A percentile compares a stretch with the other conserved stretches of the same genome.
Evolutionary conservation across 2,888 invertebrate species (phyloP).

Genomic region (Nephrocerus scutellatus): DNA sequence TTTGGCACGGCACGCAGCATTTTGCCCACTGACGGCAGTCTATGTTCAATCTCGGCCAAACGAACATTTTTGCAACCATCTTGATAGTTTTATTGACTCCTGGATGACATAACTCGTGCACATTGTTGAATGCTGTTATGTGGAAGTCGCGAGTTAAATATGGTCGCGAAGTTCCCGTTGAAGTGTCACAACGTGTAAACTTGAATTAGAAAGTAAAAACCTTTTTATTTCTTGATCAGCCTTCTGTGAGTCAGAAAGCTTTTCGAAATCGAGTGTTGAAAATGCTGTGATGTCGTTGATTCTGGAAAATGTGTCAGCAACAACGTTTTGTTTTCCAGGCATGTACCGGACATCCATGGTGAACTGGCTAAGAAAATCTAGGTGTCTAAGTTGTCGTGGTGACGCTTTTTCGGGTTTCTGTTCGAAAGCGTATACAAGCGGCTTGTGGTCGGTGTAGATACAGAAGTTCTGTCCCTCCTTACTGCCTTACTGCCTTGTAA

Average conservation of each 20-base stretch:
- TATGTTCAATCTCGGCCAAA: constrained; percentile 9
- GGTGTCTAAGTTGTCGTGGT: constrained; percentile 4
- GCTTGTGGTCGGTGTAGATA: constrained; percentile 8
- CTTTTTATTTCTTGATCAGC: background rate
- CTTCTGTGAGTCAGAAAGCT: background rate
- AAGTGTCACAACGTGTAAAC: no score
- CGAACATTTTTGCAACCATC: constrained; percentile 1
- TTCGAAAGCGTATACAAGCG: constrained; percentile 1
- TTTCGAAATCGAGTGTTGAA: background rate
- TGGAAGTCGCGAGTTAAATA: constrained; percentile 10
- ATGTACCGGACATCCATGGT: constrained; percentile 1
- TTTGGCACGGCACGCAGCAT: constrained; percentile 5
- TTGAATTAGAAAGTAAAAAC: background rate
- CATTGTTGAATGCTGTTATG: constrained; percentile 7
- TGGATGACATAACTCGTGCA: constrained; percentile 11
- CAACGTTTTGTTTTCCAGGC: constrained; percentile 6
- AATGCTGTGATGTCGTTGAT: constrained; percentile 1
- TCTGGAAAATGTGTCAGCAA: constrained; percentile 6
- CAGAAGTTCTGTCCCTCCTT: constrained; percentile 7
- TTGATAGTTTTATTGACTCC: constrained; percentile 5
- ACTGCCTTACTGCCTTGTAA: constrained; percentile 1
- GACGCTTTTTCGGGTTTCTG: constrained; percentile 5
- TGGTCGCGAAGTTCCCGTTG: constrained; percentile 9
- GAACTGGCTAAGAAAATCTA: constrained; percentile 5
- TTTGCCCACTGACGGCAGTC: constrained; percentile 6